A percentile compares a stretch with the other conserved stretches of the same genome.
These are phyloP conservation scores for Sebastes vulpes DNA, from an alignment of 2,797 vertebrate genomes.

Conservation along the genomic window DNA sequence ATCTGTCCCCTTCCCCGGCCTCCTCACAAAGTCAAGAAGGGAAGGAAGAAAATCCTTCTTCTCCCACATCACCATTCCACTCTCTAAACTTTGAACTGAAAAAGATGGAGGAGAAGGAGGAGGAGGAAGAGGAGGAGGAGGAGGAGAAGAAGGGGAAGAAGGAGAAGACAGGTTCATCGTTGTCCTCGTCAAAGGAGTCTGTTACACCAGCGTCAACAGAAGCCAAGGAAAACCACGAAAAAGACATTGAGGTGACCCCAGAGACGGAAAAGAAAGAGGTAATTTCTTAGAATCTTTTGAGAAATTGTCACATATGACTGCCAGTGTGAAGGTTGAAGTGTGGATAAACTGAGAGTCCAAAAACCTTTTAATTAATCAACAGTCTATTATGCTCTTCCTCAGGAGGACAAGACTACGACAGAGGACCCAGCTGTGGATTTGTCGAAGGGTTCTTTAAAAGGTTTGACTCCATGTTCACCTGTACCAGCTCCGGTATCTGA, in stretches of 20 bases:
- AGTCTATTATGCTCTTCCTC: constrained; percentile 17
- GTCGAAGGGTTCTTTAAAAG: constrained; percentile 48
- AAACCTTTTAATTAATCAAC: neutral
- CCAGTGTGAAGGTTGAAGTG: neutral
- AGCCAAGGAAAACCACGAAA: constrained; percentile 49
- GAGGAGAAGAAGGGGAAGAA: neutral
- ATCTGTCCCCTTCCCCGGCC: constrained; percentile 78
- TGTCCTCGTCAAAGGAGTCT: constrained; percentile 24
- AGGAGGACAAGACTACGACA: constrained; percentile 54
- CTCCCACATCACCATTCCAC: constrained; percentile 71
- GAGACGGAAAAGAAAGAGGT: constrained; percentile 56
- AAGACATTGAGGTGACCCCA: constrained; percentile 15
- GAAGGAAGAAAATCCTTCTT: constrained; percentile 53
- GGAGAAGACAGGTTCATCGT: constrained; percentile 26
- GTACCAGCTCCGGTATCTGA: constrained; percentile 29
- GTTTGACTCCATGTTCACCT: constrained; percentile 34
- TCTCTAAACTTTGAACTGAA: constrained; percentile 72
- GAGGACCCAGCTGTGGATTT: constrained; percentile 42
- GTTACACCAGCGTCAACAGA: constrained; percentile 32
- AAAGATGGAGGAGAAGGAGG: constrained; percentile 60
- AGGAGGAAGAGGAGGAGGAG: constrained; percentile 33
- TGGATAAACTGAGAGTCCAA: neutral
- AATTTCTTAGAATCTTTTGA: neutral
- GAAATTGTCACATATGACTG: neutral
- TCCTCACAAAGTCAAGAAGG: constrained; percentile 70